phyloP scores from a whole-genome alignment of 2,797 vertebrate species.

The Basileuterus tristriatus region DNA sequence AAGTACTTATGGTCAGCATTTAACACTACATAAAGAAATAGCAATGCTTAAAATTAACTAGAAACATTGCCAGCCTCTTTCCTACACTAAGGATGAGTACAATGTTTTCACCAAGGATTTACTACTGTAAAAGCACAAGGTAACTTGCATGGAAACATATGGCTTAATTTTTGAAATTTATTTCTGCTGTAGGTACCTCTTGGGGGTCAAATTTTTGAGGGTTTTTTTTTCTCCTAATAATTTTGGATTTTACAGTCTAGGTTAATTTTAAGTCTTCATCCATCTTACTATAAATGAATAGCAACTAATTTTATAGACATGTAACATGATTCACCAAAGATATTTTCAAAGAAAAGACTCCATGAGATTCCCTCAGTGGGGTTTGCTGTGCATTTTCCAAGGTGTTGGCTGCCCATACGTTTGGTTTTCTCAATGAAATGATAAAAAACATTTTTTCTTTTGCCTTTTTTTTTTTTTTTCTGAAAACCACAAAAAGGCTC shows the following conservation, averaged over 20 bases:
- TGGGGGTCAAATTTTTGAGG: neutral
- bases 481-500: neutral
- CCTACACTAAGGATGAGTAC: neutral
- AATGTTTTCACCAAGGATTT: neutral
- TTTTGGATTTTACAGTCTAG: neutral
- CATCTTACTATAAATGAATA: neutral
- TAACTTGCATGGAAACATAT: neutral
- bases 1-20: neutral
- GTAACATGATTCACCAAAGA: neutral
- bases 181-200: neutral
- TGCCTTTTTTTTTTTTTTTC: neutral
- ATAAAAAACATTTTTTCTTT: neutral
- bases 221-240: neutral
- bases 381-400: neutral
- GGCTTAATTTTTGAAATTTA: neutral
- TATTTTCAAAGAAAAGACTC: neutral
- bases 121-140: neutral
- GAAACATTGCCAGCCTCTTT: neutral
- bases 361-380: neutral
- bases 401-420: accelerated
- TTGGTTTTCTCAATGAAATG: neutral
- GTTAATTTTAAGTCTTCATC: neutral
- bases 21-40: neutral
- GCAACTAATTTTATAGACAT: neutral
- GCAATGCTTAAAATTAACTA: accelerated